phyloP scores from a whole-genome alignment of 2,113 vertebrate species.

The Laterallus jamaicensis region DNA sequence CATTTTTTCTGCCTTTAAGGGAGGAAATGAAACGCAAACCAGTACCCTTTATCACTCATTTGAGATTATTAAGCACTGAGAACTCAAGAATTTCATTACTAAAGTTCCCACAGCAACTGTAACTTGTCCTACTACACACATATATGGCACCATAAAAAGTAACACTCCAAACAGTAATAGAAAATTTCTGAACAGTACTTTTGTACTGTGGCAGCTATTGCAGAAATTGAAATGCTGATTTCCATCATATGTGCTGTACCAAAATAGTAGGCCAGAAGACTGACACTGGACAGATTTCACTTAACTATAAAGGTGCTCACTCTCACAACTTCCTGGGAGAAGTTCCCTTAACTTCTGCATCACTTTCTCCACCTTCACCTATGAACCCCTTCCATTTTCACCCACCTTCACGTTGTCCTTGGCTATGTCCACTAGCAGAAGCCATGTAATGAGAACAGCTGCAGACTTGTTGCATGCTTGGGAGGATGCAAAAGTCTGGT shows the following conservation, averaged over 20 bases:
- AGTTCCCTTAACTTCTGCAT: not conserved
- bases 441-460: not conserved
- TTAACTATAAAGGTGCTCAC: not conserved
- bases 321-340: not conserved
- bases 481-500: not conserved
- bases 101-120: conserved; percentile 40
- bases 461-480: not conserved
- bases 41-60: conserved; percentile 34
- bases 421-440: not conserved
- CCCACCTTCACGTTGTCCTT: not conserved
- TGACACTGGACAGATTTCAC: not conserved
- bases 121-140: conserved; percentile 25
- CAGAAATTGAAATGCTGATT: conserved; percentile 25
- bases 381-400: not conserved
- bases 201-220: not conserved
- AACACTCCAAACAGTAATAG: conserved; percentile 20
- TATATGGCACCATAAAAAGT: conserved; percentile 38
- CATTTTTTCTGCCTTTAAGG: conserved; percentile 10
- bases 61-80: conserved; percentile 44
- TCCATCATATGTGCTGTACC: not conserved
- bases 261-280: conserved; percentile 14
- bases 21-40: conserved; percentile 55
- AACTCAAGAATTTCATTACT: conserved; percentile 57
- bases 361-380: not conserved
- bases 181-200: conserved; percentile 12